These are phyloP conservation scores for Tragelaphus buxtoni DNA, from an alignment of 2,113 vertebrate species.

Conservation along the genomic window DNA sequence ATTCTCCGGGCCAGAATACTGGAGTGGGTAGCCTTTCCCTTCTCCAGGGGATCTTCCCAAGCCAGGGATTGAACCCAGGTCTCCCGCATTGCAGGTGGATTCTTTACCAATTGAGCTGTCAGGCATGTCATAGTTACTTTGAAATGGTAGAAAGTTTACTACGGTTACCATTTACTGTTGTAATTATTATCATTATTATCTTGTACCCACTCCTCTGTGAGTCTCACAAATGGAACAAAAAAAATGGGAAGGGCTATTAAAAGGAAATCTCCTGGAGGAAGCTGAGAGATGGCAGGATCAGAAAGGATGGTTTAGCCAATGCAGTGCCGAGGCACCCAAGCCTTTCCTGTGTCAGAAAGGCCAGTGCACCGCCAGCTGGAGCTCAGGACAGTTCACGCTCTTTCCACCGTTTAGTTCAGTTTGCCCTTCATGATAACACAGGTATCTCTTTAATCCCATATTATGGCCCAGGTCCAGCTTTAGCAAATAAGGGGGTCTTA, in stretches of 20 bases:
- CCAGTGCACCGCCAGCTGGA: neutral
- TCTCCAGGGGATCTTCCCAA: rapidly evolving
- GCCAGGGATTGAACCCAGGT: rapidly evolving
- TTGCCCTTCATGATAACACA: neutral
- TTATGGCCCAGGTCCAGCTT: neutral
- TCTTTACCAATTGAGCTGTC: neutral
- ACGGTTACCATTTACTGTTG: neutral
- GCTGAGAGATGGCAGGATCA: neutral
- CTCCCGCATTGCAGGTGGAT: neutral
- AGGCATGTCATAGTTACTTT: neutral
- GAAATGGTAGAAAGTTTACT: neutral
- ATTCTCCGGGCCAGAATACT: neutral
- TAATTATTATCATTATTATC: neutral
- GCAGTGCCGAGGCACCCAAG: neutral
- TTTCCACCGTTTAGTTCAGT: neutral
- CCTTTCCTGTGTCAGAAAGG: neutral
- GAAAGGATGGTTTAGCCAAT: neutral
- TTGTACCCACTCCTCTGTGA: neutral
- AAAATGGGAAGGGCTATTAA: rapidly evolving
- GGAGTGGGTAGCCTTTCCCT: neutral
- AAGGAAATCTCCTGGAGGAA: neutral
- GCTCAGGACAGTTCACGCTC: neutral
- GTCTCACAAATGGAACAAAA: neutral
- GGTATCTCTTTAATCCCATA: neutral
- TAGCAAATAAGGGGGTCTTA: neutral